These are phyloP conservation scores for Eulemur rubriventer DNA, from an alignment of 2,797 vertebrate genomes.

Conservation along the genomic window DNA sequence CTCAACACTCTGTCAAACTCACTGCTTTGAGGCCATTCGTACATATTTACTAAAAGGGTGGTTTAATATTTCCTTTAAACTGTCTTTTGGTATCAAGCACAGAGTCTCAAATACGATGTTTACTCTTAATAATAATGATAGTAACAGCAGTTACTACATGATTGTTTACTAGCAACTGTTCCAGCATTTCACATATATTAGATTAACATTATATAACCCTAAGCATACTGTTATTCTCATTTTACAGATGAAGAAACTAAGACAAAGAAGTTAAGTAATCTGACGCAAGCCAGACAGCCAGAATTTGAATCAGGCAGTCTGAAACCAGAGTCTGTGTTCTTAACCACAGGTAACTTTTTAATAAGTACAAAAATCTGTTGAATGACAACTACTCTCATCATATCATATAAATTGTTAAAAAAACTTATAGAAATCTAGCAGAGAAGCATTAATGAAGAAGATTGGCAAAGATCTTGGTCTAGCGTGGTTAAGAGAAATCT, in stretches of 20 bases:
- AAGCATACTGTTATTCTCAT: not conserved
- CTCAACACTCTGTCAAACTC: not conserved
- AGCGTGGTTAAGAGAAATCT: not conserved
- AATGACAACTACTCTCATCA: not conserved
- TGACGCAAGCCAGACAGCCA: not conserved
- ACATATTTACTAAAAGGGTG: not conserved
- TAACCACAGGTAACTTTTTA: not conserved
- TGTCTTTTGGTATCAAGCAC: not conserved
- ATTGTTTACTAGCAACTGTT: not conserved
- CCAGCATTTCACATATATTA: not conserved
- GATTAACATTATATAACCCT: not conserved
- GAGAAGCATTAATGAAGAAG: not conserved
- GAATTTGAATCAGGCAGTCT: not conserved
- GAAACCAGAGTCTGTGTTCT: not conserved
- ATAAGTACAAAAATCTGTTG: not conserved
- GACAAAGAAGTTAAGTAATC: conserved; percentile 1
- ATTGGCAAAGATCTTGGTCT: not conserved
- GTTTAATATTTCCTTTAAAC: conserved; percentile 14
- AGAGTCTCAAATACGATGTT: not conserved
- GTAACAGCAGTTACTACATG: not conserved
- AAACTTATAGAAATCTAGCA: not conserved
- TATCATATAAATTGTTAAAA: not conserved
- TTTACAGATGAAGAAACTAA: conserved; percentile 33
- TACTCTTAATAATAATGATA: not conserved
- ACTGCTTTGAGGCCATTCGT: not conserved